Conservation (phyloP, 92 coral and sea anemone genomes). For the Parazoanthus swiftii region DNA sequence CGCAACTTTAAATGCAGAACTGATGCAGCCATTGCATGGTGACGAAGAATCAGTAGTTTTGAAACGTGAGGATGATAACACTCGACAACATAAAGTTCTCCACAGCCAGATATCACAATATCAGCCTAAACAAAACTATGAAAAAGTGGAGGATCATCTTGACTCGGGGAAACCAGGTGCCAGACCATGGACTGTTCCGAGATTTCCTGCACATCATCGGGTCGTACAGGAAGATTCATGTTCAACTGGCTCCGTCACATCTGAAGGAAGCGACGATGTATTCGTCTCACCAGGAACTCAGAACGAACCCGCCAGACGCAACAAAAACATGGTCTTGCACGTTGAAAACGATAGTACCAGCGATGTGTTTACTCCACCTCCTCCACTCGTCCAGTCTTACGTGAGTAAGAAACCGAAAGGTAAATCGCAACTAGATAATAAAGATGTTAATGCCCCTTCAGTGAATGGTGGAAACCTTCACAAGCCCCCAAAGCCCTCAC, state of each 20-base stretch:
- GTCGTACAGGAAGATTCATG: neutral
- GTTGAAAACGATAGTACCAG: neutral
- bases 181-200: slow-evolving; percentile 3
- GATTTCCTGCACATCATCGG: slow-evolving; percentile 1
- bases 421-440: neutral
- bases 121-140: neutral
- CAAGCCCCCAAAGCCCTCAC: neutral
- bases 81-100: neutral
- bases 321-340: neutral
- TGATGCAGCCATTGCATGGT: neutral
- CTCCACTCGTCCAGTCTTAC: neutral
- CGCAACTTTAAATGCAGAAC: slow-evolving; percentile 6
- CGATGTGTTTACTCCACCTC: neutral
- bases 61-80: neutral
- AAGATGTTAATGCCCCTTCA: neutral
- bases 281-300: slow-evolving; percentile 5
- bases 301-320: neutral
- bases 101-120: neutral
- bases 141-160: neutral
- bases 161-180: neutral
- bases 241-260: slow-evolving; percentile 1
- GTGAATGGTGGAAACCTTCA: neutral
- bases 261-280: slow-evolving; percentile 20
- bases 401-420: neutral
- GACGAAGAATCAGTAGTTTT: neutral